Percentiles rank a stretch among this genome's conserved stretches.
Evolutionary conservation across 2,888 invertebrate genomes (phyloP).

Genomic region (Tachina lurida): DNA sequence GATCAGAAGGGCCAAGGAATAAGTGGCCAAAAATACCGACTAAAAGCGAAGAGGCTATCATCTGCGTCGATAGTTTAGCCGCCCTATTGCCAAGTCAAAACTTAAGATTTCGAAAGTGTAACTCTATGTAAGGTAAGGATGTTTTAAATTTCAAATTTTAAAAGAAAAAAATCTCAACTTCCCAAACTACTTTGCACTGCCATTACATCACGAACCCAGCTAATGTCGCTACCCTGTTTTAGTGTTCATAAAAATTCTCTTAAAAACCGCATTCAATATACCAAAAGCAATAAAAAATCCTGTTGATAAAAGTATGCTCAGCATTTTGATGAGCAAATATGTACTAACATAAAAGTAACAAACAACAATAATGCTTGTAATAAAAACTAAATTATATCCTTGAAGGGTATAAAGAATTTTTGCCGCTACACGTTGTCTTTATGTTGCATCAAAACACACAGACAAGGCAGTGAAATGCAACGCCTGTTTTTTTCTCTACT

Average conservation of each 20-base stretch:
- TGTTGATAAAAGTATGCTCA: slow-evolving; percentile 65
- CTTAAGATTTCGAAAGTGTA: too few species aligned
- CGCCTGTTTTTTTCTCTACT: slow-evolving; percentile 39
- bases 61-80: too few species aligned
- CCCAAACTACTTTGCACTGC: not conserved
- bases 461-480: slow-evolving; percentile 61
- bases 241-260: slow-evolving; percentile 17
- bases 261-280: slow-evolving; percentile 28
- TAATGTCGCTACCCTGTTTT: slow-evolving; percentile 20
- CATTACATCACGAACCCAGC: not conserved
- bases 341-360: slow-evolving; percentile 73
- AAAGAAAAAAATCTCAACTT: not conserved
- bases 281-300: slow-evolving; percentile 62
- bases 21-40: too few species aligned
- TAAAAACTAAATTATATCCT: slow-evolving; percentile 72
- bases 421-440: slow-evolving; percentile 56
- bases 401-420: slow-evolving; percentile 68
- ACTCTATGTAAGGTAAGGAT: too few species aligned
- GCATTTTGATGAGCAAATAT: slow-evolving; percentile 71
- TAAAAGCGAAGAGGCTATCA: too few species aligned
- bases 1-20: too few species aligned
- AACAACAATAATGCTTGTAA: slow-evolving; percentile 59
- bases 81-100: too few species aligned
- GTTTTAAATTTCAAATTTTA: not conserved
- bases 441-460: slow-evolving; percentile 31